Evolutionary conservation across 2,113 vertebrate genomes (phyloP).

Genomic region (Lontra canadensis): DNA sequence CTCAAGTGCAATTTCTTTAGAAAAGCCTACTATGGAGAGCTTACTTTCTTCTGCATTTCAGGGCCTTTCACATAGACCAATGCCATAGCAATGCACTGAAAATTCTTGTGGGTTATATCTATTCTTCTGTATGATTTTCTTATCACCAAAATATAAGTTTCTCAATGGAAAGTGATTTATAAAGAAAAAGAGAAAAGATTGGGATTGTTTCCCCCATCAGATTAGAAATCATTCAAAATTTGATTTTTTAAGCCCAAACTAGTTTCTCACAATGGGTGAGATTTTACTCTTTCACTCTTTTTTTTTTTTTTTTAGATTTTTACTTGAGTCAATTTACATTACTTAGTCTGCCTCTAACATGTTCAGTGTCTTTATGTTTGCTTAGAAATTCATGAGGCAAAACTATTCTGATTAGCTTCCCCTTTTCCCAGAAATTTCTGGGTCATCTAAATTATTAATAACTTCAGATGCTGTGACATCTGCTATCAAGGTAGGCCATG

Average conservation of each 20-base stretch:
- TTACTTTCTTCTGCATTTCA: neutral
- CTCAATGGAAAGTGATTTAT: neutral
- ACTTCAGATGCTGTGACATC: neutral
- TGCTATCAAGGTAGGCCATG: neutral
- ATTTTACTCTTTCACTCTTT: neutral
- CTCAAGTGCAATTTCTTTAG: neutral
- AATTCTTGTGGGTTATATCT: neutral
- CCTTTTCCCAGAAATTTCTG: neutral
- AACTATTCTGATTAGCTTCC: slow-evolving; percentile 11
- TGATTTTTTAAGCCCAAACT: neutral
- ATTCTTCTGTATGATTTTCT: neutral
- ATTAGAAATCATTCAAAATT: neutral
- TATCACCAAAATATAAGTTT: neutral
- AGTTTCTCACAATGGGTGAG: neutral
- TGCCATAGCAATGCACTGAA: neutral
- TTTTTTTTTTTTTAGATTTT: neutral
- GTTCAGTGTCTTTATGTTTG: neutral
- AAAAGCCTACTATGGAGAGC: neutral
- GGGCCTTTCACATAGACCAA: neutral
- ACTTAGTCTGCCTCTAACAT: neutral
- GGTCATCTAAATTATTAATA: slow-evolving; percentile 25
- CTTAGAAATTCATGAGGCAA: neutral
- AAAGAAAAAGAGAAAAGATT: neutral
- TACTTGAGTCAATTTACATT: neutral
- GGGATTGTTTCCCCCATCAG: neutral